Base-by-base conservation (phyloP, 2,797 vertebrate genomes). In the Enteromius mattozi region DNA sequence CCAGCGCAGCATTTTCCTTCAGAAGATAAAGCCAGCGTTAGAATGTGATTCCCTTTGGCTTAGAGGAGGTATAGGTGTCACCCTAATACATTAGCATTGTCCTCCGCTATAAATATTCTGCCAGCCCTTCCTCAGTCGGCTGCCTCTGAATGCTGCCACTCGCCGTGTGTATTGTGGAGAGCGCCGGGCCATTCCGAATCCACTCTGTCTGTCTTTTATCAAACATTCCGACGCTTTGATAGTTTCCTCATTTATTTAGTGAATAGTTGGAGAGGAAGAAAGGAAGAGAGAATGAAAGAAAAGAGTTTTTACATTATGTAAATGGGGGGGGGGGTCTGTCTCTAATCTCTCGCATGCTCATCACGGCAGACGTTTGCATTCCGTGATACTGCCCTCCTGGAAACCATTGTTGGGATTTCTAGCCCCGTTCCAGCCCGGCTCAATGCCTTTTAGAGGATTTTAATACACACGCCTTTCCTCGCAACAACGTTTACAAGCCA, bases 241-340 rank as follows among this genome's bases (percentile, higher is more conserved):
- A 94, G 94, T 95, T 95, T 95, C 94, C 94, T 95, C 95, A 95
- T 95, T 95, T 95, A 95, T 95, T 95, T 94, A 92, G 94, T 96
- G 95, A 96, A 95, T 95, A 93, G 95, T 93, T 90, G 40, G 91
- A 89, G 83, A 80, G 83, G 40, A 79, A 79, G 79, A 82, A 85
- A 85, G 75, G 51, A 74, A 24, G 74, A 81, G 45, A 47, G 79
- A 70, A 79, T 68, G 72, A 80, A 68, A 84, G 80, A 78, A 63
- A 80, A 91, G 90, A 91, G 89, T 92, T 95, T 95, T 95, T 93
- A 94, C 94, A 95, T 96, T 95, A 95, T 95, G 94, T 93, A 95
- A 95, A 95, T 95, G 93, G 93, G 81, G 91, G 89, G 91, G 92
- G 75, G 74, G 61, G 82, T 59, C 40, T 89, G 94, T 90, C 86